A percentile compares a stretch with the other conserved stretches of the same genome.
phyloP scores from a whole-genome alignment of 2,113 vertebrate species.

The Morone chrysops region DNA sequence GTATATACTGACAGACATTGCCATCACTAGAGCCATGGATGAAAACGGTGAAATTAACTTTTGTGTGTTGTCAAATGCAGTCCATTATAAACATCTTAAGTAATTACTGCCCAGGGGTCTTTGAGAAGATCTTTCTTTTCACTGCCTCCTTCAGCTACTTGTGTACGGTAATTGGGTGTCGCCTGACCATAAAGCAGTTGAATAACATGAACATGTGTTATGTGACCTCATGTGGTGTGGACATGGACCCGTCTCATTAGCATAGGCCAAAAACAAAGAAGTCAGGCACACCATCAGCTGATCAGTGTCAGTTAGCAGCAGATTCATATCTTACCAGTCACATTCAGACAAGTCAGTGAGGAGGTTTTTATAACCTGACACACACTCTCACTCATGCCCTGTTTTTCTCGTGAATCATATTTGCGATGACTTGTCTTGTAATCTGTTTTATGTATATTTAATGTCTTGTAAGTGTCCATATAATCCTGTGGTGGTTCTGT shows the following conservation, averaged over 20 bases:
- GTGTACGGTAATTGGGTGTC: neutral
- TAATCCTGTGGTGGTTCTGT: neutral
- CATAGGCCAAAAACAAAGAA: no score
- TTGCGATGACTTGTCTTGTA: neutral
- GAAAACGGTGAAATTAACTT: neutral
- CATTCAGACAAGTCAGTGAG: neutral
- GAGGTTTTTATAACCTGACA: neutral
- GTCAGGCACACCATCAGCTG: neutral
- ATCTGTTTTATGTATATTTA: neutral
- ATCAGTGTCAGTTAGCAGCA: neutral
- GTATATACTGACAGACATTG: neutral
- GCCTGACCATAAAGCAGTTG: neutral
- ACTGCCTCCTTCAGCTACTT: neutral
- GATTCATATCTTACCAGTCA: neutral
- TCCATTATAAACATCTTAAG: neutral
- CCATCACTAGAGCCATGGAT: neutral
- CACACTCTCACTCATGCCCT: neutral
- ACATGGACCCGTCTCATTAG: neutral
- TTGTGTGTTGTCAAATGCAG: neutral
- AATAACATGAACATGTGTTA: neutral
- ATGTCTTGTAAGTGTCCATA: neutral
- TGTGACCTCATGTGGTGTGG: neutral
- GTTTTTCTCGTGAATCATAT: neutral
- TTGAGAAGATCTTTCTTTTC: neutral
- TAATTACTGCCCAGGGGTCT: conserved; percentile 11